A percentile compares a stretch with the other conserved stretches of the same genome.
Conservation (phyloP, 2,888 invertebrate species). For the Psylliodes chrysocephalus region DNA sequence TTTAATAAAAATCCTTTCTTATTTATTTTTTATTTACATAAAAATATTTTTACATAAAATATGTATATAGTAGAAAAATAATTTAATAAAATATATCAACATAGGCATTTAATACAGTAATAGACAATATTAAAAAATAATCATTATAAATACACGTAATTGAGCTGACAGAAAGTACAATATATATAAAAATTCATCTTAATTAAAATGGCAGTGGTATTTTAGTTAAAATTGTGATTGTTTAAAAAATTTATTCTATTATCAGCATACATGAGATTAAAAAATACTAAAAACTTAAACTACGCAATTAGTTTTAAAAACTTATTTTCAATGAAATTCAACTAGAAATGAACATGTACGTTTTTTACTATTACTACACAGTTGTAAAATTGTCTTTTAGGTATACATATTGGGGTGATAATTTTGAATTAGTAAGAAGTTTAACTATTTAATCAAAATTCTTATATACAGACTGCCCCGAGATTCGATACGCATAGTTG, state of each 20-base stretch:
- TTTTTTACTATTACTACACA: no score
- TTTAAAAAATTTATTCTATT: no score
- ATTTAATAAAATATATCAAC: constrained; percentile 22
- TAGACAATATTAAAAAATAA: not conserved
- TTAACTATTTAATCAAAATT: no score
- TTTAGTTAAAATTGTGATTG: not conserved
- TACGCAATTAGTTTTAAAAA: not conserved
- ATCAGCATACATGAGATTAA: not conserved
- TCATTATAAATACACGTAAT: not conserved
- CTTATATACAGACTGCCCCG: no score
- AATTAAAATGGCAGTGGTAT: constrained; percentile 10
- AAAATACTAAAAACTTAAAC: not conserved
- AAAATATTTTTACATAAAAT: constrained; percentile 22
- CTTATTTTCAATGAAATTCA: no score
- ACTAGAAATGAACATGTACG: no score
- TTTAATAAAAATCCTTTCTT: no score
- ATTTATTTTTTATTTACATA: constrained; percentile 26
- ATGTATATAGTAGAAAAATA: constrained; percentile 26
- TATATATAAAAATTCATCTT: not conserved
- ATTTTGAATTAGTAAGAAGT: no score
- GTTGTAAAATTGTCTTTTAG: no score
- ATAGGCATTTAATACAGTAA: constrained; percentile 4
- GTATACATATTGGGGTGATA: no score
- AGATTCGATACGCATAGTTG: no score
- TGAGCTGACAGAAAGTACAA: not conserved